phyloP scores from a whole-genome alignment of 2,888 invertebrate species.

The Neocrepidodera transversa region DNA sequence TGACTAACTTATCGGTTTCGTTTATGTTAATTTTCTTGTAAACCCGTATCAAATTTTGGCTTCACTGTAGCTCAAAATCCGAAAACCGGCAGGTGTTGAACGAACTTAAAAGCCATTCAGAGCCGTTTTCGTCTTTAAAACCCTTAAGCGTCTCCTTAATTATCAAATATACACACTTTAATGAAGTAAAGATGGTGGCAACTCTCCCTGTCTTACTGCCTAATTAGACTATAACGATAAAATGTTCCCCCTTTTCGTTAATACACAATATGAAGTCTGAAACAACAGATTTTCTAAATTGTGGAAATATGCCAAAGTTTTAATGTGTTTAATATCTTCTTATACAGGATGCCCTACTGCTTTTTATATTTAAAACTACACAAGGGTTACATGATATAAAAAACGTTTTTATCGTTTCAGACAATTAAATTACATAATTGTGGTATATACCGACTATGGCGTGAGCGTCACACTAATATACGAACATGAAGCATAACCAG shows the following conservation, averaged over 20 bases:
- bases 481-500: too few relatives aligned
- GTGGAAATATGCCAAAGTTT: neutral
- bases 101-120: constrained; percentile 2
- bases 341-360: too few relatives aligned
- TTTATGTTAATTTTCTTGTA: too few relatives aligned
- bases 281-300: constrained; percentile 5
- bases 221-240: constrained; percentile 13
- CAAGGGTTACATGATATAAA: too few relatives aligned
- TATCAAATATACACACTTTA: constrained; percentile 26
- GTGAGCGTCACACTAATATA: too few relatives aligned
- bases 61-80: neutral
- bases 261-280: constrained; percentile 3
- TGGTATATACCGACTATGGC: too few relatives aligned
- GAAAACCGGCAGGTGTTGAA: constrained; percentile 16
- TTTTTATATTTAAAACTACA: too few relatives aligned
- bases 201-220: neutral
- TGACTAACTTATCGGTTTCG: too few relatives aligned
- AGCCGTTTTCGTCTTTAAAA: constrained; percentile 7
- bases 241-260: neutral
- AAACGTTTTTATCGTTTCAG: too few relatives aligned
- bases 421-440: too few relatives aligned
- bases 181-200: constrained; percentile 21
- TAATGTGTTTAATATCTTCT: too few relatives aligned
- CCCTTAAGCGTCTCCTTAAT: constrained; percentile 22
- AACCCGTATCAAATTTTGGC: too few relatives aligned